Evolutionary conservation across 2,113 vertebrate species (phyloP), one percentile per base, ranked within the genome.

Genomic region (Bos taurus): DNA sequence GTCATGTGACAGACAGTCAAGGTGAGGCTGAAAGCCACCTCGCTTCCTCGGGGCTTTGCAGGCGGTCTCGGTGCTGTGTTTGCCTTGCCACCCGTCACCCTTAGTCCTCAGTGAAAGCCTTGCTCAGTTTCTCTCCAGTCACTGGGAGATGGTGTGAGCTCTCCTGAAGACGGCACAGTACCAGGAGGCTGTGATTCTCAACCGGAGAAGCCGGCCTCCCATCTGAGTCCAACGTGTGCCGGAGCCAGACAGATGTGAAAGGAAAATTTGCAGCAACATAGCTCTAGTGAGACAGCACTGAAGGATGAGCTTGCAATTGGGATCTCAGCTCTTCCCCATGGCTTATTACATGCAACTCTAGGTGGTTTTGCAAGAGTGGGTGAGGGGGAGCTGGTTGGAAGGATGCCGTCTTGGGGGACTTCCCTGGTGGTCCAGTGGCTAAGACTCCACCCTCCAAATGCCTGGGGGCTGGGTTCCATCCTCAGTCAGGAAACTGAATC

Each of bases 291-390:
- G 23, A 25, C 81, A 48, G 9, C 26, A 11, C 57, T n/a, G 26
- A 3, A 19, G 19, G 54, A 33, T 19, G 56, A 90, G 19, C 74
- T 64, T 19, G 48, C 40, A 3, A 2, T n/a, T 10, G 40, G 88
- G 5, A 30, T 11, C 21, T 26, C 62, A 3, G 21, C 30, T 19
- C 87, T 14, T 56, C 36, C 60, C 33, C 16, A 0, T 0, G 14
- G 26, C 33, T 33, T 13, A 25, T n/a, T 84, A 78, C 28, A 21
- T 84, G 23, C 40, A 43, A 2, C 57, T 33, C 28, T 9, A 33
- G 81, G 85, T 26, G 36, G 50, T 21, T 80, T 33, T 83, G 48
- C 40, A 36, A 64, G 40, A 33, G 26, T 46, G 48, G 83, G 52
- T 40, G 57, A 26, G 15, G 16, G 10, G 13, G 48, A 21, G n/a